Conservation (phyloP, 2,113 vertebrate genomes). For the Eulemur rufifrons region DNA sequence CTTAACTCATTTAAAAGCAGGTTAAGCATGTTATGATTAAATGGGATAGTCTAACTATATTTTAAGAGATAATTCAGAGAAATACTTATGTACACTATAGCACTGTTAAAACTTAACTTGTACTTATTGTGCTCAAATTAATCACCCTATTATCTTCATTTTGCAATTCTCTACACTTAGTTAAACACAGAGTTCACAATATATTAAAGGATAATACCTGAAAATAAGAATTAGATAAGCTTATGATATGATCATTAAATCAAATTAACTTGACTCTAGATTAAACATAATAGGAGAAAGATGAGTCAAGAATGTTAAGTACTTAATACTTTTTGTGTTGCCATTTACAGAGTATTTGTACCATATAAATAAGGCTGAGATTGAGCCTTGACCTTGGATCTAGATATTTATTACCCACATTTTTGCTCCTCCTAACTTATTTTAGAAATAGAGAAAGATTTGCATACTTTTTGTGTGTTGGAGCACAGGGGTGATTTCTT, state of each 20-base stretch:
- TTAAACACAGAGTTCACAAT: slow-evolving; percentile 78
- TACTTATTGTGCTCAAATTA: slow-evolving; percentile 77
- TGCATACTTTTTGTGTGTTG: not conserved
- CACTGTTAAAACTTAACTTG: slow-evolving; percentile 76
- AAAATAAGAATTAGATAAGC: slow-evolving; percentile 77
- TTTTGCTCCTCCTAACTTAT: not conserved
- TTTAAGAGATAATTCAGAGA: slow-evolving; percentile 74
- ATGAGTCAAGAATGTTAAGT: slow-evolving; percentile 67
- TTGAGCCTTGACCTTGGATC: not conserved
- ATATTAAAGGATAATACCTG: slow-evolving; percentile 53
- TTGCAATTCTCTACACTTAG: slow-evolving; percentile 76
- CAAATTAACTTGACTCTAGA: slow-evolving; percentile 82
- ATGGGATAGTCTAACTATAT: slow-evolving; percentile 49
- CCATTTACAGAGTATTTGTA: not conserved
- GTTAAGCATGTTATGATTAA: slow-evolving; percentile 68
- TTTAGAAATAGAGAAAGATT: not conserved
- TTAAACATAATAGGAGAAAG: slow-evolving; percentile 78
- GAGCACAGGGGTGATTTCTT: not conserved
- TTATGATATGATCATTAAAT: slow-evolving; percentile 82
- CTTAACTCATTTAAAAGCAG: slow-evolving; percentile 63
- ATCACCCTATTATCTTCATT: slow-evolving; percentile 81
- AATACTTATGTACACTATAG: slow-evolving; percentile 59
- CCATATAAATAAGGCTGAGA: not conserved
- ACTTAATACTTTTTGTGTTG: not conserved
- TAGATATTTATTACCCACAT: not conserved